Evolutionary conservation across 1,140 invertebrate species (phyloP).

Genomic region (Helicorthomorpha holstii): DNA sequence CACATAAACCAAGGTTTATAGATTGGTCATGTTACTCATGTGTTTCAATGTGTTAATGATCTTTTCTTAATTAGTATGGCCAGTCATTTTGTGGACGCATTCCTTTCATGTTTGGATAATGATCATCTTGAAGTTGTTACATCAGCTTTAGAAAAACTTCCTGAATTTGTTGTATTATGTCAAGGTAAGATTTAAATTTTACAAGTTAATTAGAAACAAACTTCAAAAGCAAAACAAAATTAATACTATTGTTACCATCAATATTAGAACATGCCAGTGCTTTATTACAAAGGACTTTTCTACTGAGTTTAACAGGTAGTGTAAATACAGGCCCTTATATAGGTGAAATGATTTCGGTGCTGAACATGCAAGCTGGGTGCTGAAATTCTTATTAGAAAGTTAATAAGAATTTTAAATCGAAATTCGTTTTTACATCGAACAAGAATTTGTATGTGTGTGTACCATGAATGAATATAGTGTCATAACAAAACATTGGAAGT

Average conservation of each 20-base stretch:
- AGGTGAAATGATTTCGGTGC: constrained; percentile 53
- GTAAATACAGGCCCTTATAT: constrained; percentile 60
- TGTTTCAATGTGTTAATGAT: constrained; percentile 7
- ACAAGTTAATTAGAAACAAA: background rate
- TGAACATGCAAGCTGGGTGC: constrained; percentile 67
- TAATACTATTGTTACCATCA: no score
- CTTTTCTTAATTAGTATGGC: constrained; percentile 16
- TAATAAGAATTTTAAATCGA: no score
- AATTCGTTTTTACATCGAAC: no score
- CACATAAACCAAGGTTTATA: constrained; percentile 38
- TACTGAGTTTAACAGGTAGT: constrained; percentile 57
- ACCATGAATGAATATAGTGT: no score
- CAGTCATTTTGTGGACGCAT: constrained; percentile 44
- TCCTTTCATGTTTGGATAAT: constrained; percentile 61
- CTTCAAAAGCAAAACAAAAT: no score
- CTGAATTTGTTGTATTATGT: constrained; percentile 60
- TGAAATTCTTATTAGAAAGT: constrained; percentile 21
- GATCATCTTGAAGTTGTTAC: constrained; percentile 56
- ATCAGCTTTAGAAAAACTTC: constrained; percentile 59
- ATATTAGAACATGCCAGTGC: constrained; percentile 57
- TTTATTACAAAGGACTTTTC: constrained; percentile 62
- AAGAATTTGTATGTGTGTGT: no score
- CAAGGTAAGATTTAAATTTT: constrained; percentile 36
- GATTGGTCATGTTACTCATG: constrained; percentile 9
- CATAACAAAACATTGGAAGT: no score